Base-by-base conservation (phyloP, 2,797 vertebrate species). In the Galagoides demidoff region DNA sequence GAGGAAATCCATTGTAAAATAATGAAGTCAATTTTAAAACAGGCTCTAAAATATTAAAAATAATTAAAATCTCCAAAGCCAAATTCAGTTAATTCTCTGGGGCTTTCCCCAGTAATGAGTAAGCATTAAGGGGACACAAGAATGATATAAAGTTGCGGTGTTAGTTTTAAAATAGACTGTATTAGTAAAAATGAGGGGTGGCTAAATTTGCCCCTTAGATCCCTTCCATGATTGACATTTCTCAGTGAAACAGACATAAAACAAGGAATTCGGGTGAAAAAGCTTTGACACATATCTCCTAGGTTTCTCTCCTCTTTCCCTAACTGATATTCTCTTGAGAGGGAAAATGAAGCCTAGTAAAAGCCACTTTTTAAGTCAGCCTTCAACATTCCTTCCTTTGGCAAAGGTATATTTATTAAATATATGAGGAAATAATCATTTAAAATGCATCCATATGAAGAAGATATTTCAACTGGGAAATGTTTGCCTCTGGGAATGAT, bases 321-420 rank as follows among this genome's bases (percentile, higher is more conserved):
- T 81, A 55, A 71, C 16, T 81, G 49, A 73, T 11, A 23, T 82
- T 45, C 49, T 34, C 68, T 84, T 74, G 3, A 5, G 78, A 64
- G n/a, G 88, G 37, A 49, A 68, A 79, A 83, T 64, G 94, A 89
- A 94, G n/a, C 7, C 29, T 79, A 77, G 45, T 12, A 88, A 84
- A 71, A 10, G 59, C 17, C 49, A 2, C 23, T 45, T 74, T 91
- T 76, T 76, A 86, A 85, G 29, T 34, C 39, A 39, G 55, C 31
- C 19, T 45, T 22, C 25, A 90, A 55, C 39, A 77, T 88, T 63
- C 68, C 74, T 68, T 82, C n/a, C 89, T 92, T 89, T 82, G 29
- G 27, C 22, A 89, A 71, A 90, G 73, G 39, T 17, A 19, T 77
- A 70, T 73, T 90, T 90, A 52, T 74, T 70, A 74, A 85, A 43